These are phyloP conservation scores for Lepidurus couesii DNA, from an alignment of 1,140 invertebrate genomes.

Conservation along the genomic window DNA sequence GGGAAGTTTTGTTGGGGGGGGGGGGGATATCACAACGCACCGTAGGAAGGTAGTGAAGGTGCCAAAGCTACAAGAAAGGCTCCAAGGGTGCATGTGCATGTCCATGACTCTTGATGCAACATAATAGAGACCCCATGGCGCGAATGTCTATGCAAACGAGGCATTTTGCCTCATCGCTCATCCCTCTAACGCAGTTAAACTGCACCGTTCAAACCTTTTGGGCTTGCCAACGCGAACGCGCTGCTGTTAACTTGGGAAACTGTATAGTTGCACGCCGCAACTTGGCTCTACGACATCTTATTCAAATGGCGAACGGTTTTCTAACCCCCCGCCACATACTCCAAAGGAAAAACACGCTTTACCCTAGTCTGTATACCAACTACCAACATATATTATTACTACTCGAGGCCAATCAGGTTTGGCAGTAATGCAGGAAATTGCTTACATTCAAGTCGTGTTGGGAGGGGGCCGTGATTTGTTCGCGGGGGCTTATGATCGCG, in stretches of 20 bases:
- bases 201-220: not conserved
- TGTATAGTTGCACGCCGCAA: too few relatives aligned
- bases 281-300: not conserved
- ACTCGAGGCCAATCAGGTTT: too few relatives aligned
- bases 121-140: conserved; percentile 17
- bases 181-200: not conserved
- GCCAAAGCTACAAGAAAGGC: not conserved
- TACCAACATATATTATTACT: too few relatives aligned
- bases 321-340: not conserved
- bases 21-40: too few relatives aligned
- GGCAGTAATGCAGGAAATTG: not conserved
- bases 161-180: conserved; percentile 14
- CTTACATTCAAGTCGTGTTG: not conserved
- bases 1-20: too few relatives aligned
- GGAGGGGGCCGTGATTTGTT: not conserved
- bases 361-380: too few relatives aligned
- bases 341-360: too few relatives aligned
- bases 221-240: not conserved
- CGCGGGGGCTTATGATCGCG: not conserved
- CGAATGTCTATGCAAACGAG: conserved; percentile 21
- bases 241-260: too few relatives aligned
- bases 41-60: not conserved
- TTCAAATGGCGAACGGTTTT: not conserved
- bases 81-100: not conserved
- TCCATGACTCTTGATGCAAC: conserved; percentile 15